phyloP scores from a whole-genome alignment of 2,113 vertebrate genomes.

The Cyanoliseus patagonus region DNA sequence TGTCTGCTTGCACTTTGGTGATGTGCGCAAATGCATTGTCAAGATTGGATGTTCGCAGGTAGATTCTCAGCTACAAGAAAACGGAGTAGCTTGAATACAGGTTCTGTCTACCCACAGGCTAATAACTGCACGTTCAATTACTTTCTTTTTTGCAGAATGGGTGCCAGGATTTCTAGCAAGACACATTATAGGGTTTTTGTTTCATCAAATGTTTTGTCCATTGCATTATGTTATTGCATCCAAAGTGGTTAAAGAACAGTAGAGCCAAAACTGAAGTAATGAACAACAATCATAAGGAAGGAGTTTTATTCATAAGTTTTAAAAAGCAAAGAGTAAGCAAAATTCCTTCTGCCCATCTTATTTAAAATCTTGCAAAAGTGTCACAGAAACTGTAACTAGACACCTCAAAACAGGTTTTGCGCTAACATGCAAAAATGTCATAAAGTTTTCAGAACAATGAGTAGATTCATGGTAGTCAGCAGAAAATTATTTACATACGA shows the following conservation, averaged over 20 bases:
- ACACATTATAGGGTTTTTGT: background rate
- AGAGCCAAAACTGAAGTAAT: background rate
- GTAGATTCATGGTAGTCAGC: background rate
- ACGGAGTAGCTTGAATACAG: background rate
- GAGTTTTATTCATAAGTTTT: background rate
- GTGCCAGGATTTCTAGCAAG: background rate
- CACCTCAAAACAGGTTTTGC: background rate
- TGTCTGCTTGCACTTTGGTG: slow-evolving; percentile 90
- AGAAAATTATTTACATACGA: background rate
- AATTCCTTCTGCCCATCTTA: background rate
- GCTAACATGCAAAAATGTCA: background rate
- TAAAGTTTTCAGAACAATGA: background rate
- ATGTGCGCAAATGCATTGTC: slow-evolving; percentile 95
- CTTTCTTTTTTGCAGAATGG: background rate
- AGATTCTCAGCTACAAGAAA: slow-evolving; percentile 85
- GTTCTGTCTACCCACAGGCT: background rate
- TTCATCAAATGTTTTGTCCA: background rate
- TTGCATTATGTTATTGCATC: background rate
- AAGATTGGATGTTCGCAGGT: slow-evolving; percentile 92
- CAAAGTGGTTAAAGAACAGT: background rate
- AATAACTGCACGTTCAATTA: background rate
- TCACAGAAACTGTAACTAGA: background rate
- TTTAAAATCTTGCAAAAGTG: background rate
- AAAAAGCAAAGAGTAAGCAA: background rate
- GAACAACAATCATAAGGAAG: background rate